Evolutionary conservation across 2,888 invertebrate species (phyloP).

Genomic region (Litoditis marina): DNA sequence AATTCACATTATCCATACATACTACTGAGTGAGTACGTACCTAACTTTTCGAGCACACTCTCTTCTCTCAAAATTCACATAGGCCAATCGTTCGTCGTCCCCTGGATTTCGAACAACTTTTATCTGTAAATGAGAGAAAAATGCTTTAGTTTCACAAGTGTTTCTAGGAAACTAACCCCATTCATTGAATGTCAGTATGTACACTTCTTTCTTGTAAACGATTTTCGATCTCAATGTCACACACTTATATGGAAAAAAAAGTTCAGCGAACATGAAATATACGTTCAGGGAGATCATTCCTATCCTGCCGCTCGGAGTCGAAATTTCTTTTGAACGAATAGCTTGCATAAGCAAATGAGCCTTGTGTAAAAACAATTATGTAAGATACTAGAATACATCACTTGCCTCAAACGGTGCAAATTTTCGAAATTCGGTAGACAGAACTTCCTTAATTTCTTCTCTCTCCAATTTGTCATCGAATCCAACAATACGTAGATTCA

Average conservation of each 20-base stretch:
- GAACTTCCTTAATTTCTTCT: conserved; percentile 50
- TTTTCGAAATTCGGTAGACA: conserved; percentile 51
- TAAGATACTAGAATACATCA: neutral
- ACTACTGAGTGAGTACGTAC: conserved; percentile 6
- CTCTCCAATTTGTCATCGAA: conserved; percentile 47
- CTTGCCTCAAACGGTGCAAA: conserved; percentile 57
- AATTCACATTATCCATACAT: too few species aligned
- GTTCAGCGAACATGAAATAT: neutral
- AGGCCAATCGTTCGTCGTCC: conserved; percentile 58
- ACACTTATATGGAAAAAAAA: too few species aligned
- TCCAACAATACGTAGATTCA: conserved; percentile 58
- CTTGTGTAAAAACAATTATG: neutral
- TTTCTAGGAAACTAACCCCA: neutral
- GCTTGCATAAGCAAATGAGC: neutral
- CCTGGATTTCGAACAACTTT: conserved; percentile 59
- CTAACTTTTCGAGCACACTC: conserved; percentile 55
- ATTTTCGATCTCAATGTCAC: neutral
- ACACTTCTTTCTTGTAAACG: too few species aligned
- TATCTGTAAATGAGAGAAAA: conserved; percentile 37
- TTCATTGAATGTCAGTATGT: too few species aligned
- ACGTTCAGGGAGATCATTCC: too few species aligned
- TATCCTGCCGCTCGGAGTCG: too few species aligned
- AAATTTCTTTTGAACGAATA: too few species aligned
- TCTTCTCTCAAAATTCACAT: conserved; percentile 57
- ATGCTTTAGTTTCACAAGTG: neutral